Percentiles rank a stretch among this genome's conserved stretches.
These are phyloP conservation scores for Cremastinae sp. DNA, from an alignment of 2,888 invertebrate genomes.

Conservation along the genomic window DNA sequence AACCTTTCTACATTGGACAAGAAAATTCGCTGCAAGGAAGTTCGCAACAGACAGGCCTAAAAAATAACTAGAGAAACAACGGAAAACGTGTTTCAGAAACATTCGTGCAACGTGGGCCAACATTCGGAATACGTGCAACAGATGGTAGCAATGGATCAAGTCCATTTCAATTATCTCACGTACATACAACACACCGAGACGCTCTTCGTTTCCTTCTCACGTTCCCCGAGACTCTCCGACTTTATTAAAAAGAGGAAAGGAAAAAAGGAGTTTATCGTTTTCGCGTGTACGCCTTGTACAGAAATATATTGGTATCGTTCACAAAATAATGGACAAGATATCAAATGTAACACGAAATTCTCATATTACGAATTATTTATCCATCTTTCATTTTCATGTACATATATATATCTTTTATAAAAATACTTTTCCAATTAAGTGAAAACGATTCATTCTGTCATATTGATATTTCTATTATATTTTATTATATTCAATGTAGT, in stretches of 20 bases:
- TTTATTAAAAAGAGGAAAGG: slow-evolving; percentile 50
- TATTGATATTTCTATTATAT: no score
- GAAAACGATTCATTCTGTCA: no score
- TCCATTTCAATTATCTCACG: slow-evolving; percentile 60
- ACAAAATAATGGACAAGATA: neutral
- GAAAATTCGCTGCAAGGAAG: neutral
- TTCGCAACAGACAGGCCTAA: neutral
- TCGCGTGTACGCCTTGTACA: slow-evolving; percentile 14
- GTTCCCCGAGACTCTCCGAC: slow-evolving; percentile 38
- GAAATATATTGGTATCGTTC: slow-evolving; percentile 27
- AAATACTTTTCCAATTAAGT: no score
- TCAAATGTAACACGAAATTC: neutral
- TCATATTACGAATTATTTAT: neutral
- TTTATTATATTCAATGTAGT: no score
- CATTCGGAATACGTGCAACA: slow-evolving; percentile 52
- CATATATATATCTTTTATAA: no score
- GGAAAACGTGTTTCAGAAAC: neutral
- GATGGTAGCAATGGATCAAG: slow-evolving; percentile 58
- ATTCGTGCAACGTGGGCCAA: slow-evolving; percentile 29
- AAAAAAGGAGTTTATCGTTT: slow-evolving; percentile 46
- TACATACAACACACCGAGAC: slow-evolving; percentile 25
- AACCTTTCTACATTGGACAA: no score
- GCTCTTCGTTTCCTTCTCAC: slow-evolving; percentile 34
- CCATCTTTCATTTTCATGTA: no score
- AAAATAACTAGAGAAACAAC: slow-evolving; percentile 14